phyloP scores from a whole-genome alignment of 1,140 invertebrate genomes.

The Ostrea edulis region DNA sequence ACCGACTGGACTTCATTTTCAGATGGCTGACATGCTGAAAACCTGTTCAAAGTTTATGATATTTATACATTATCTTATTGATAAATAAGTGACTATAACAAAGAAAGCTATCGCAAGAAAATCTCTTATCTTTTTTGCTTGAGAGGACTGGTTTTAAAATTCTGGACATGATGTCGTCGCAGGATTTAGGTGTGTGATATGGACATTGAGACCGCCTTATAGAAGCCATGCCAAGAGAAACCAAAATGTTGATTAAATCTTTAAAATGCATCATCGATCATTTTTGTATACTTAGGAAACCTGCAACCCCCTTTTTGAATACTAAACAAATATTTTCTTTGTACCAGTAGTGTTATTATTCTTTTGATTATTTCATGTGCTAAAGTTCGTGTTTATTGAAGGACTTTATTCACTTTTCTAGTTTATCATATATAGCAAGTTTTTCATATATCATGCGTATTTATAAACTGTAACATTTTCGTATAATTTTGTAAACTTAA shows the following conservation, averaged over 20 bases:
- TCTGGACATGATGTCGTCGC: neutral
- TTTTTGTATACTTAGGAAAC: neutral
- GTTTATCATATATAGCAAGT: too few relatives aligned
- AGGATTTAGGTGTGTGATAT: neutral
- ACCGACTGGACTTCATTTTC: neutral
- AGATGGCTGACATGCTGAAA: neutral
- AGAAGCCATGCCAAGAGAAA: neutral
- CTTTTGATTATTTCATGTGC: neutral
- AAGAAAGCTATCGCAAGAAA: neutral
- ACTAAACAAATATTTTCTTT: neutral
- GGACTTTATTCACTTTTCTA: too few relatives aligned
- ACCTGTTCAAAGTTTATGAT: neutral
- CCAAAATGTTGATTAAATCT: neutral
- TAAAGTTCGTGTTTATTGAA: too few relatives aligned
- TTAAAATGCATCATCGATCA: neutral
- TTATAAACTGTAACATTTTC: too few relatives aligned
- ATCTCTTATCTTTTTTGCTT: slow-evolving; percentile 5
- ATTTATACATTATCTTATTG: slow-evolving; percentile 16
- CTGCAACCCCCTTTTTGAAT: neutral
- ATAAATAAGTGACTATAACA: slow-evolving; percentile 10
- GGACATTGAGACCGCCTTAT: neutral
- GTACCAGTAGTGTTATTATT: neutral
- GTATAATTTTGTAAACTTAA: too few relatives aligned
- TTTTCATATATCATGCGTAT: too few relatives aligned
- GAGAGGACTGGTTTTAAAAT: neutral